Percentiles rank a stretch among this genome's conserved stretches.
Evolutionary conservation across 2,113 vertebrate genomes (phyloP).

Genomic region (Propithecus coquereli): DNA sequence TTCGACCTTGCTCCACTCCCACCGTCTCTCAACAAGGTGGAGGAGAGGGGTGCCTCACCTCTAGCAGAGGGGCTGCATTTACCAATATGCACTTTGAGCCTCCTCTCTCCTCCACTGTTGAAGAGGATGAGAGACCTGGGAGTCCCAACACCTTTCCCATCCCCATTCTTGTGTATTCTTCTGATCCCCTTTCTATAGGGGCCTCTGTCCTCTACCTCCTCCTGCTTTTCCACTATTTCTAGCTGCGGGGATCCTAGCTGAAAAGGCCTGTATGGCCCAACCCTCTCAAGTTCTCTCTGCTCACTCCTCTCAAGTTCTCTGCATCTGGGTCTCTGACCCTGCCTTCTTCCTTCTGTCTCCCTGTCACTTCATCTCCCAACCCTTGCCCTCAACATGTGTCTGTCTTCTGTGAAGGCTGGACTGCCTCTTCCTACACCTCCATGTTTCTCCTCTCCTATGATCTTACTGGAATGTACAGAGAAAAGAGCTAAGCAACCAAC

Average conservation of each 20-base stretch:
- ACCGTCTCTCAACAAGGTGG: background rate
- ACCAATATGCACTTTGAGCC: background rate
- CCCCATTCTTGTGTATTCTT: background rate
- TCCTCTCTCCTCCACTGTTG: background rate
- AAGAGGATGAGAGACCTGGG: background rate
- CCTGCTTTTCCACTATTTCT: background rate
- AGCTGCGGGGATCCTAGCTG: background rate
- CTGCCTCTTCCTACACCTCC: background rate
- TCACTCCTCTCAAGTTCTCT: background rate
- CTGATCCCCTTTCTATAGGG: background rate
- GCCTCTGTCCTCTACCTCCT: background rate
- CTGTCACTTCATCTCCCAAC: background rate
- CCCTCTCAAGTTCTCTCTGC: too few relatives aligned
- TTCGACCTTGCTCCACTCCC: background rate
- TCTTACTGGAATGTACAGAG: background rate
- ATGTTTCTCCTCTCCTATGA: background rate
- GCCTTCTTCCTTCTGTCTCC: background rate
- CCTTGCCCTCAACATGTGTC: background rate
- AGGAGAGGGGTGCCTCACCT: background rate
- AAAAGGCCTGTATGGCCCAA: background rate
- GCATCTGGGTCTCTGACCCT: background rate
- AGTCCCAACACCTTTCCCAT: background rate
- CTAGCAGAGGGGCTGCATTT: background rate
- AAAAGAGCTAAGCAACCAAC: slow-evolving; percentile 26
- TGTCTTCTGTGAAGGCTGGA: background rate